Conservation (phyloP, 2,113 vertebrate species). For the Okapia johnstoni region DNA sequence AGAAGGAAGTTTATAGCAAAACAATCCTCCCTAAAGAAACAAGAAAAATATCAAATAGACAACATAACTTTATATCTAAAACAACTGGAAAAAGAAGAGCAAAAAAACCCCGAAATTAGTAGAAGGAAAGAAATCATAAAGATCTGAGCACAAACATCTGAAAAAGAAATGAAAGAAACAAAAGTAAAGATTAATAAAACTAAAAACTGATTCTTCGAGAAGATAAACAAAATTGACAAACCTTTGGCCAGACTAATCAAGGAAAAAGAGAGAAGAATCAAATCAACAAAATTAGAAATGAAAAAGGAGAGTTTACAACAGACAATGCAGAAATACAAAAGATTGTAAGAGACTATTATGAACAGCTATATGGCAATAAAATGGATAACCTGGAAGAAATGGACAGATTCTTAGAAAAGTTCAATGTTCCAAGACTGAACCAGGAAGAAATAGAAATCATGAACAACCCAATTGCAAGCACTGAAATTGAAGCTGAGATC, state of each 20-base stretch:
- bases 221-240: too few species aligned
- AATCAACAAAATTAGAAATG: not conserved
- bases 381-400: not conserved
- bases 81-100: not conserved
- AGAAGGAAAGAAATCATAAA: too few species aligned
- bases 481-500: not conserved
- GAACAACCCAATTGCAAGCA: not conserved
- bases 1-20: not conserved
- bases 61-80: not conserved
- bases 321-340: not conserved
- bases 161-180: too few species aligned
- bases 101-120: too few species aligned
- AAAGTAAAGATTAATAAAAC: too few species aligned
- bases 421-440: not conserved
- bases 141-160: too few species aligned
- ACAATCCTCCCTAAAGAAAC: not conserved
- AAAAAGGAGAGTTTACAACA: not conserved
- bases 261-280: not conserved
- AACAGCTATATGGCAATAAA: not conserved
- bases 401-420: not conserved
- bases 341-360: not conserved
- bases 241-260: not conserved
- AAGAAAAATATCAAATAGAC: not conserved
- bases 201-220: too few species aligned
- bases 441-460: not conserved